Percentiles rank a stretch among this genome's conserved stretches.
phyloP scores from a whole-genome alignment of 2,888 invertebrate species.

The Plebejus melissa region DNA sequence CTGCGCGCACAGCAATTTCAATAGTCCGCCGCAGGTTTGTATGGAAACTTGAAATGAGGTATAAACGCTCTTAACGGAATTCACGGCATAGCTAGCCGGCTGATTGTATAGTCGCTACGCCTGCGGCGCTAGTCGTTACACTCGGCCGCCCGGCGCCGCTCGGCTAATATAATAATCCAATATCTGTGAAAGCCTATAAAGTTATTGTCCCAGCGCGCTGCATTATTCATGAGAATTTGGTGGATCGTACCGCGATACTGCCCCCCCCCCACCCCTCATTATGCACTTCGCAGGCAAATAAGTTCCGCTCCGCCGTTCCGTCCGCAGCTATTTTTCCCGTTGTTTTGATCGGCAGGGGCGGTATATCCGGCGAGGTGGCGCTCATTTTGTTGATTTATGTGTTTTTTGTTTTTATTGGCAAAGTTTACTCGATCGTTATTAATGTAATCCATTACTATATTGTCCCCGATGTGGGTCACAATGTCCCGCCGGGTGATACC shows the following conservation, averaged over 20 bases:
- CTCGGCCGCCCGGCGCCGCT: background rate
- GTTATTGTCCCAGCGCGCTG: constrained; percentile 37
- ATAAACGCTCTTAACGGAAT: too few relatives aligned
- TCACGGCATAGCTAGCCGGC: too few relatives aligned
- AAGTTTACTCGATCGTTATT: background rate
- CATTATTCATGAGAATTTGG: constrained; percentile 37
- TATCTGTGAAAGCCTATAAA: constrained; percentile 58
- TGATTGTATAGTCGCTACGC: too few relatives aligned
- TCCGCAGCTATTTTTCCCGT: background rate
- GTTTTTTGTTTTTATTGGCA: constrained; percentile 3
- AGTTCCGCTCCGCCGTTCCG: background rate
- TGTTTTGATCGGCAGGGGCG: constrained; percentile 7
- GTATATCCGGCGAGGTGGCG: background rate
- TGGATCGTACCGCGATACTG: background rate
- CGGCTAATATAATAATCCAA: constrained; percentile 46
- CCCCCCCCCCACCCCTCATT: constrained; percentile 27
- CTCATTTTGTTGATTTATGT: background rate
- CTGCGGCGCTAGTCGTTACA: background rate
- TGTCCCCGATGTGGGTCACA: background rate
- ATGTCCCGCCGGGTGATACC: background rate
- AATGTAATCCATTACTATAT: background rate
- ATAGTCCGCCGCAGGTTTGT: too few relatives aligned
- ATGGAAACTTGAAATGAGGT: too few relatives aligned
- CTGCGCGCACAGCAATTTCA: too few relatives aligned
- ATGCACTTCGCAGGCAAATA: constrained; percentile 32